Percentiles rank a stretch among this genome's conserved stretches.
Evolutionary conservation across 2,797 vertebrate genomes (phyloP).

Genomic region (Premnoplex brunnescens): DNA sequence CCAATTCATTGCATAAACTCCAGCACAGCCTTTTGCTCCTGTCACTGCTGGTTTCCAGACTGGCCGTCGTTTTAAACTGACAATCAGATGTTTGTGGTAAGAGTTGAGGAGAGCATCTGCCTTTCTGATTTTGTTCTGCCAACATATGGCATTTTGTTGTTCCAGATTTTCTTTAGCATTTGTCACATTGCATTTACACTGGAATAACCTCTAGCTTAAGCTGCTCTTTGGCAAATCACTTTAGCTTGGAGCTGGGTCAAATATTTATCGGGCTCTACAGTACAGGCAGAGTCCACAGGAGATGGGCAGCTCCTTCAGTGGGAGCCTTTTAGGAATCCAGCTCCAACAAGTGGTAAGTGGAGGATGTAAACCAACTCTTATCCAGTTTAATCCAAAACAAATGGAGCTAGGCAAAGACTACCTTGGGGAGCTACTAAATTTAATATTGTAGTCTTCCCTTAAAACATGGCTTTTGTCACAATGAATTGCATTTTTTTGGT

Average conservation of each 20-base stretch:
- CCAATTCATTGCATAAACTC: not conserved
- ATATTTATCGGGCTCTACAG: not conserved
- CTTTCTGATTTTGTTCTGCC: slow-evolving; percentile 24
- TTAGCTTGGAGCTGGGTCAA: slow-evolving; percentile 1
- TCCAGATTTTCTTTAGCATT: slow-evolving; percentile 36
- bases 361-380: not conserved
- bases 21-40: not conserved
- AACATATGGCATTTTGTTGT: slow-evolving; percentile 15
- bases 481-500: not conserved
- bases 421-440: not conserved
- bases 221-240: slow-evolving; percentile 12
- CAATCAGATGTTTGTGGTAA: not conserved
- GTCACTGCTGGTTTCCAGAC: not conserved
- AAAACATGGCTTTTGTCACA: not conserved
- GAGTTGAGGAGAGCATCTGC: slow-evolving; percentile 1
- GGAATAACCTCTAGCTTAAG: slow-evolving; percentile 16
- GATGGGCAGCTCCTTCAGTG: not conserved
- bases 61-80: not conserved
- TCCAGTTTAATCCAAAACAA: slow-evolving; percentile 24
- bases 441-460: not conserved
- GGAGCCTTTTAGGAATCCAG: not conserved
- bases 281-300: not conserved
- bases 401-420: not conserved
- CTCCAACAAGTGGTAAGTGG: not conserved
- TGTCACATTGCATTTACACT: slow-evolving; percentile 24